A percentile compares a stretch with the other conserved stretches of the same genome.
Conservation (phyloP, 2,113 vertebrate species). For the Otocyon megalotis region DNA sequence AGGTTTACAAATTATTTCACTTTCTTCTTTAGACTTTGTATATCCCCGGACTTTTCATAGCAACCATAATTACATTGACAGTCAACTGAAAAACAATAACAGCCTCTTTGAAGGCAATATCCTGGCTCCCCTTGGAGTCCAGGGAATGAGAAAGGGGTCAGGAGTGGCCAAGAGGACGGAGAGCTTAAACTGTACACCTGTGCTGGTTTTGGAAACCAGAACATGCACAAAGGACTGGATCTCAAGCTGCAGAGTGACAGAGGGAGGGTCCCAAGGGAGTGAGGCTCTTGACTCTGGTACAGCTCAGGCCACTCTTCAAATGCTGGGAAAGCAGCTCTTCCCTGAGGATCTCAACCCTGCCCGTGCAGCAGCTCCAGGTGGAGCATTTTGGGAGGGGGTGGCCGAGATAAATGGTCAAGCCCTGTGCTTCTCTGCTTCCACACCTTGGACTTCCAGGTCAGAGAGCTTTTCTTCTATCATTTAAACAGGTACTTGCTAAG, state of each 20-base stretch:
- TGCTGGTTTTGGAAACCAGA: not conserved
- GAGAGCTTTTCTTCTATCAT: too few species aligned
- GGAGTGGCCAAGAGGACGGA: too few species aligned
- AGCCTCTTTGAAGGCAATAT: not conserved
- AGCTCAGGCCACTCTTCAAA: not conserved
- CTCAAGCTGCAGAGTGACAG: not conserved
- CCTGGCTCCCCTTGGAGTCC: not conserved
- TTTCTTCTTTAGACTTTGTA: not conserved
- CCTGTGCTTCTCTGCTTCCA: not conserved
- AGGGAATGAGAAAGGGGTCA: not conserved
- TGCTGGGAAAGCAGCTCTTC: not conserved
- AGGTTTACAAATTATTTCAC: not conserved
- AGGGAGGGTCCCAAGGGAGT: not conserved
- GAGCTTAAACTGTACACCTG: not conserved
- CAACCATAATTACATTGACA: not conserved
- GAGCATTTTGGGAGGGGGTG: too few species aligned
- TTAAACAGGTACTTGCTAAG: not conserved
- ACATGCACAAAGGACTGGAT: too few species aligned
- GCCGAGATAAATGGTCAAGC: too few species aligned
- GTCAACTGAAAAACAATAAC: not conserved
- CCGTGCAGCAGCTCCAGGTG: not conserved
- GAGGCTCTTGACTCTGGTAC: not conserved
- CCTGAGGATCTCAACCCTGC: rapidly evolving
- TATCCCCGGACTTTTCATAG: not conserved
- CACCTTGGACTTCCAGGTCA: not conserved